Evolutionary conservation across 92 coral and sea anemone genomes (phyloP).

Genomic region (Zoanthus gigantus): DNA sequence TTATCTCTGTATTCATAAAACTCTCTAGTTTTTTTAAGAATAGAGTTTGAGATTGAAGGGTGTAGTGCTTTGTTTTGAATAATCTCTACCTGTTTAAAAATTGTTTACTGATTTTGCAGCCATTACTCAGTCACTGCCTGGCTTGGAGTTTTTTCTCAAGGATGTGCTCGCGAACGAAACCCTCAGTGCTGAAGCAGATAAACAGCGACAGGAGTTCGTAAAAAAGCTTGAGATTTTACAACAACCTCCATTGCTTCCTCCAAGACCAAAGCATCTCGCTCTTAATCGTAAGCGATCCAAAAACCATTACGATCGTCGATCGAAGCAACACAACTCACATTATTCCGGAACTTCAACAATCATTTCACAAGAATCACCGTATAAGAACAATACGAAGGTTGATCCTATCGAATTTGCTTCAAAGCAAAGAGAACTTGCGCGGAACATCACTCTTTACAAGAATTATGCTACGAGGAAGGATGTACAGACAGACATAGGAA

Average conservation of each 20-base stretch:
- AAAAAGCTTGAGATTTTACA: constrained; percentile 79
- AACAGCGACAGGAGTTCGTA: constrained; percentile 89
- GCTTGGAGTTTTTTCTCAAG: constrained; percentile 85
- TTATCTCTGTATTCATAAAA: not conserved
- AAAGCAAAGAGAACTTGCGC: constrained; percentile 83
- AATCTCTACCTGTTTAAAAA: not conserved
- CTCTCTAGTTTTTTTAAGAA: not conserved
- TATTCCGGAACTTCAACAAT: constrained; percentile 72
- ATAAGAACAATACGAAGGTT: constrained; percentile 63
- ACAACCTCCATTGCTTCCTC: constrained; percentile 89
- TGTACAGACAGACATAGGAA: constrained; percentile 35
- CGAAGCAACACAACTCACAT: constrained; percentile 44
- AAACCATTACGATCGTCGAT: constrained; percentile 48
- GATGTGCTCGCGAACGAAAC: constrained; percentile 92
- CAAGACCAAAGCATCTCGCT: constrained; percentile 80
- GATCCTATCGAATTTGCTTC: constrained; percentile 90
- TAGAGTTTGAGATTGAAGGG: not conserved
- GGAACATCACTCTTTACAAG: constrained; percentile 61
- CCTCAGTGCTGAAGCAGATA: constrained; percentile 89
- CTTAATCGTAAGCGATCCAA: constrained; percentile 46
- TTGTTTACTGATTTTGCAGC: constrained; percentile 73
- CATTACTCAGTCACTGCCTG: constrained; percentile 94
- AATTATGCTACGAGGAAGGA: constrained; percentile 46
- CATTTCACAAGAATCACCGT: constrained; percentile 49
- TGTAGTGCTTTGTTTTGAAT: constrained; percentile 13